Percentiles rank a stretch among this genome's conserved stretches.
Conservation (phyloP, 1,140 invertebrate genomes). For the Neoseiulus cucumeris region DNA sequence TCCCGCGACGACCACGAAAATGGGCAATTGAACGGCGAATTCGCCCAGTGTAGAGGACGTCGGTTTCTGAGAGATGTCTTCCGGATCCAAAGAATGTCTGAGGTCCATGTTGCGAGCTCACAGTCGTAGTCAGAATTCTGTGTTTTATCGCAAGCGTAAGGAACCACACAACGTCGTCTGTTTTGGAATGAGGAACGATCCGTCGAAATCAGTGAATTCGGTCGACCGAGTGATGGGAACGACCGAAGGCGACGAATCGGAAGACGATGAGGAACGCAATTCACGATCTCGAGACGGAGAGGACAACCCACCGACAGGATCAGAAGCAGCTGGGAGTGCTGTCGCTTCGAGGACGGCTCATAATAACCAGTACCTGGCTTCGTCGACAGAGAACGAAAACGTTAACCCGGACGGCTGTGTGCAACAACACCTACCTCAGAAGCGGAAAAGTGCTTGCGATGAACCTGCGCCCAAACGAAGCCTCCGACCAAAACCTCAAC, state of each 20-base stretch:
- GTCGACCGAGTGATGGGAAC: too few relatives aligned
- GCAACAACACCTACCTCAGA: neutral
- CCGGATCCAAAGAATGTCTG: constrained; percentile 6
- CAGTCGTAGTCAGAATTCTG: neutral
- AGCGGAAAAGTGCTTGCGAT: neutral
- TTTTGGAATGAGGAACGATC: neutral
- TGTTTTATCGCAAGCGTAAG: neutral
- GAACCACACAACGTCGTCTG: neutral
- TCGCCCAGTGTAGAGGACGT: too few relatives aligned
- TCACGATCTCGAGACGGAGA: too few relatives aligned
- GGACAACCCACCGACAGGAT: too few relatives aligned
- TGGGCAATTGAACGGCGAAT: too few relatives aligned
- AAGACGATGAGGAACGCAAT: too few relatives aligned
- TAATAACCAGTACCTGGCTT: too few relatives aligned
- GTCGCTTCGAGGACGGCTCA: too few relatives aligned
- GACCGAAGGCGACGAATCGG: too few relatives aligned
- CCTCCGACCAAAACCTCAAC: constrained; percentile 7
- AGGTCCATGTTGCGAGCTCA: neutral
- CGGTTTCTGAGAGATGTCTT: neutral
- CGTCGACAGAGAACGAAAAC: neutral
- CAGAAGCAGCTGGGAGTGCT: too few relatives aligned
- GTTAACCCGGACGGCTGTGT: neutral
- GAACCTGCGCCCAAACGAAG: neutral
- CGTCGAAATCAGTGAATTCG: neutral
- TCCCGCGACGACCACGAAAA: too few relatives aligned